These are phyloP conservation scores for Philonicus albiceps DNA, from an alignment of 2,888 invertebrate species.

Conservation along the genomic window DNA sequence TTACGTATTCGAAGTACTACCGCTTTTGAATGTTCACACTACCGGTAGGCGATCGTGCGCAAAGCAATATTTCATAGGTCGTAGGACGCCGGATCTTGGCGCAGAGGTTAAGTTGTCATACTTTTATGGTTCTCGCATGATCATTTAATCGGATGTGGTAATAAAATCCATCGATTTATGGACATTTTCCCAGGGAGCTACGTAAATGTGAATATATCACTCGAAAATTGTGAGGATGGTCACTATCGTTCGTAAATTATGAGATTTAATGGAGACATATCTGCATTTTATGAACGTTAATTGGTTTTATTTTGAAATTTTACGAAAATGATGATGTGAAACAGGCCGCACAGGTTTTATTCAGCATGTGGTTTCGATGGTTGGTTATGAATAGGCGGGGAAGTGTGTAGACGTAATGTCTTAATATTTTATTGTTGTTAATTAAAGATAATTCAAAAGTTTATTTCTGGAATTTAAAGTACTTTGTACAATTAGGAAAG, in stretches of 20 bases:
- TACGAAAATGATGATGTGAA: background rate
- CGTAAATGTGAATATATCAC: background rate
- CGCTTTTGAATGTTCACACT: background rate
- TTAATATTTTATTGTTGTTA: background rate
- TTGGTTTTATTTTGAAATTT: background rate
- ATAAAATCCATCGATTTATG: background rate
- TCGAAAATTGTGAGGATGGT: background rate
- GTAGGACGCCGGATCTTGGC: background rate
- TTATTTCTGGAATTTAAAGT: background rate
- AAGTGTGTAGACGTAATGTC: background rate
- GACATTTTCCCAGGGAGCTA: background rate
- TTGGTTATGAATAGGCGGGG: background rate
- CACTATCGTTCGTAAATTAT: background rate
- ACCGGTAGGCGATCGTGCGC: background rate
- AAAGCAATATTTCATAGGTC: background rate
- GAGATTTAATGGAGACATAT: background rate
- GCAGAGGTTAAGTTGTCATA: background rate
- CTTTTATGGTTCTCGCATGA: background rate
- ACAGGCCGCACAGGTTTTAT: background rate
- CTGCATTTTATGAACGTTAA: background rate
- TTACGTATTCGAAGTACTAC: background rate
- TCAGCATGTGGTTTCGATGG: background rate
- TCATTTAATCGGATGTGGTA: background rate
- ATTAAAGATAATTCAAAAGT: background rate
- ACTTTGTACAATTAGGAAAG: background rate